Conservation (phyloP, 2,888 invertebrate species). For the Drosophila subquinaria region DNA sequence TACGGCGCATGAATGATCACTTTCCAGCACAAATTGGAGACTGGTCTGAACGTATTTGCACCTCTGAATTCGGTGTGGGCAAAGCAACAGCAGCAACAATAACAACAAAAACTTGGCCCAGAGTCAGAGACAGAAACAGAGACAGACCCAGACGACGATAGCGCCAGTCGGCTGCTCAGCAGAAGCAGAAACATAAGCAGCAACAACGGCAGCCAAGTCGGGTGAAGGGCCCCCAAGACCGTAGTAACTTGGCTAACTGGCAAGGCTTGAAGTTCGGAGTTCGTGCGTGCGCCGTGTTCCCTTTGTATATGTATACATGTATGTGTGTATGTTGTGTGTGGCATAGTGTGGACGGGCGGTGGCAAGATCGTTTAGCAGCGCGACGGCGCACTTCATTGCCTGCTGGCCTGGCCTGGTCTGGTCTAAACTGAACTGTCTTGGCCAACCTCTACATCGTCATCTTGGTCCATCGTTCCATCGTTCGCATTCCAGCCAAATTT, state of each 20-base stretch:
- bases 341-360: slow-evolving; percentile 81
- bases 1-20: slow-evolving; percentile 77
- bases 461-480: slow-evolving; percentile 10
- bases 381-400: slow-evolving; percentile 78
- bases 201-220: slow-evolving; percentile 38
- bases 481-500: slow-evolving; percentile 78
- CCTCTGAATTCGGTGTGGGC: slow-evolving; percentile 82
- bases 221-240: slow-evolving; percentile 50
- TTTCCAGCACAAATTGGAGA: slow-evolving; percentile 78
- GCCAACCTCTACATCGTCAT: slow-evolving; percentile 9
- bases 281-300: slow-evolving; percentile 68
- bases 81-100: slow-evolving; percentile 39
- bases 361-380: slow-evolving; percentile 80
- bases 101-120: slow-evolving; percentile 32
- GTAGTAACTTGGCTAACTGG: slow-evolving; percentile 49
- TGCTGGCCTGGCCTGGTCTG: slow-evolving; percentile 11
- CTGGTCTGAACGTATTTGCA: slow-evolving; percentile 82
- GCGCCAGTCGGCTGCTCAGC: slow-evolving; percentile 72
- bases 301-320: slow-evolving; percentile 1
- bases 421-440: not conserved
- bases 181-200: slow-evolving; percentile 2
- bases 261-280: slow-evolving; percentile 65
- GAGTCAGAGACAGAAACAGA: slow-evolving; percentile 40
- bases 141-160: slow-evolving; percentile 50
- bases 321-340: slow-evolving; percentile 62